These are phyloP conservation scores for Eubasilissa regina DNA, from an alignment of 1,140 invertebrate species.

Conservation along the genomic window DNA sequence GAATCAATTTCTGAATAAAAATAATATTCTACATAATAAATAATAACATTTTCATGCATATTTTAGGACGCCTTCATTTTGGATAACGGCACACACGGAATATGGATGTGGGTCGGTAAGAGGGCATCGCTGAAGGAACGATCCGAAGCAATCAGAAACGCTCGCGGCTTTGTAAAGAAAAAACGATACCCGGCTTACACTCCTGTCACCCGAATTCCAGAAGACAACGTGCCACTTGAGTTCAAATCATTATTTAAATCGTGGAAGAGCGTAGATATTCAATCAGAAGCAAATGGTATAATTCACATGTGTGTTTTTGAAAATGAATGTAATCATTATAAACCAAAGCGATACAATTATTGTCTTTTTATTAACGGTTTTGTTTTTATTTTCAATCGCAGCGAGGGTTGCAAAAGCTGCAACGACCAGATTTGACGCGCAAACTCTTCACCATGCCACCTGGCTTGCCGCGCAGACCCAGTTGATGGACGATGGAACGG, in stretches of 20 bases:
- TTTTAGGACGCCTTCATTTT: conserved; percentile 87
- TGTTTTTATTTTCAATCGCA: conserved; percentile 14
- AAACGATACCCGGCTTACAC: conserved; percentile 85
- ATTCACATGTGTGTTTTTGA: neutral
- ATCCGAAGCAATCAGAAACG: conserved; percentile 87
- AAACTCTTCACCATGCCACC: conserved; percentile 76
- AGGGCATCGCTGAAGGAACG: conserved; percentile 80
- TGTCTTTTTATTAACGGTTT: neutral
- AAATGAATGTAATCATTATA: neutral
- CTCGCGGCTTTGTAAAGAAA: conserved; percentile 90
- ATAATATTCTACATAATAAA: too few species aligned
- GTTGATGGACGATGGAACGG: conserved; percentile 92
- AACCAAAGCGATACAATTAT: neutral
- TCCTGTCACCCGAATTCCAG: conserved; percentile 84
- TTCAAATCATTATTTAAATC: conserved; percentile 87
- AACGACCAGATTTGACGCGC: conserved; percentile 79
- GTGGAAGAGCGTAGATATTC: conserved; percentile 77
- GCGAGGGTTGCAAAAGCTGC: conserved; percentile 72
- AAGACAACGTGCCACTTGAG: conserved; percentile 88
- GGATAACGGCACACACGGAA: conserved; percentile 87
- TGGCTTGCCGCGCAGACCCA: conserved; percentile 80
- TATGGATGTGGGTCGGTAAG: conserved; percentile 95
- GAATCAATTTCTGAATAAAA: too few species aligned
- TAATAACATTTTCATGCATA: neutral
- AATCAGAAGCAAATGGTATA: conserved; percentile 62